phyloP scores from a whole-genome alignment of 2,888 invertebrate genomes.

The Agrochola lota region DNA sequence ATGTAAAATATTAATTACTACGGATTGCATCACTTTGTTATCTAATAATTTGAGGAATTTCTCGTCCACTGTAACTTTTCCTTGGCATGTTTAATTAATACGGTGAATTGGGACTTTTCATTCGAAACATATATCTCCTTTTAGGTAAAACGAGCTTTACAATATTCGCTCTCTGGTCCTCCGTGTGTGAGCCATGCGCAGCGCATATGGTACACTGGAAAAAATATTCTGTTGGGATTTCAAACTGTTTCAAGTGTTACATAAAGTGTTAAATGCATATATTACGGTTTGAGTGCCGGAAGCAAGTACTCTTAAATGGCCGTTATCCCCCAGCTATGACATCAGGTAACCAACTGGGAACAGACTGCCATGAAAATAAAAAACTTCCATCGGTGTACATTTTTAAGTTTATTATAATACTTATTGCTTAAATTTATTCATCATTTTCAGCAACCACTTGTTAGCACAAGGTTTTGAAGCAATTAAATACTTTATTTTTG shows the following conservation, averaged over 20 bases:
- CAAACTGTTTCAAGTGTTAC: conserved; percentile 35
- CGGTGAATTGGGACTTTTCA: conserved; percentile 77
- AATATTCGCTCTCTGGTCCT: conserved; percentile 64
- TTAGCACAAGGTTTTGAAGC: not conserved
- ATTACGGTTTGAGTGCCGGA: not conserved
- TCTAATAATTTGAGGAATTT: conserved; percentile 1
- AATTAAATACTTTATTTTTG: not conserved
- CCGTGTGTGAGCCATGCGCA: conserved; percentile 56
- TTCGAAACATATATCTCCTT: conserved; percentile 78
- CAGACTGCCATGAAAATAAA: not conserved
- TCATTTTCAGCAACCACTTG: not conserved
- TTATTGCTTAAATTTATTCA: conserved; percentile 1
- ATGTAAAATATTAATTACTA: conserved; percentile 63
- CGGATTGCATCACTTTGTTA: conserved; percentile 5
- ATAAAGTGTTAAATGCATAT: not conserved
- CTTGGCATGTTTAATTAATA: conserved; percentile 69
- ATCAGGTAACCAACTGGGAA: not conserved
- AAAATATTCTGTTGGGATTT: conserved; percentile 65
- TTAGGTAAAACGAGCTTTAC: conserved; percentile 79
- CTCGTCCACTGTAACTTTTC: conserved; percentile 17
- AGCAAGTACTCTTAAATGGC: not conserved
- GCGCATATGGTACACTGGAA: conserved; percentile 82
- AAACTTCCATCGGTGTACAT: not conserved
- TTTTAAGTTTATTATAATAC: not conserved
- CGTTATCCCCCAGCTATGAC: not conserved